These are phyloP conservation scores for Pluvianellus socialis DNA, from an alignment of 2,113 vertebrate species.

Conservation along the genomic window DNA sequence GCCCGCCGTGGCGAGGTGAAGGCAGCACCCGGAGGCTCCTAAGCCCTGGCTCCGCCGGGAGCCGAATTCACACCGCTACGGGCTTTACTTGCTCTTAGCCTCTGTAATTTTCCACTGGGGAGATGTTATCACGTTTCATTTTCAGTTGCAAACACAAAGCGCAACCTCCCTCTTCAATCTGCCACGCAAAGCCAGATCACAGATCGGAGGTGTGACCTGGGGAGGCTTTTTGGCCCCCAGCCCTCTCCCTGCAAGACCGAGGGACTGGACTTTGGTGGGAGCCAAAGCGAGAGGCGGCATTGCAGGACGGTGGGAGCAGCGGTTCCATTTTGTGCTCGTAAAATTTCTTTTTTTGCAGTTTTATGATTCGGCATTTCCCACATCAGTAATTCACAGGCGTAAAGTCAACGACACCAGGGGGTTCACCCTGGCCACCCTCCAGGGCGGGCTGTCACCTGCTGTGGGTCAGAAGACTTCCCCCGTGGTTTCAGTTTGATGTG, in stretches of 20 bases:
- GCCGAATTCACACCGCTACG: background rate
- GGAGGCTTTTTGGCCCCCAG: background rate
- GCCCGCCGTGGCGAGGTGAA: background rate
- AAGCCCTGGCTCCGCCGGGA: background rate
- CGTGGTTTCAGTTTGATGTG: background rate
- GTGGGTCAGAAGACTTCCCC: background rate
- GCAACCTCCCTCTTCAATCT: background rate
- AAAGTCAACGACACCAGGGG: background rate
- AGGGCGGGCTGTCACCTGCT: background rate
- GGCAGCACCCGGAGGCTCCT: background rate
- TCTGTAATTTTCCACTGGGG: conserved; percentile 61
- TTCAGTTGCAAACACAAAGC: conserved; percentile 30
- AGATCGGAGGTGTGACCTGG: background rate
- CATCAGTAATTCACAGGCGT: background rate
- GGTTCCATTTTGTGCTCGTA: background rate
- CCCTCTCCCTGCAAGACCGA: background rate
- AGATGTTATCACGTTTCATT: conserved; percentile 47
- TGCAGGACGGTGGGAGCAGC: background rate
- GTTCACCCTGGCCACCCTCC: background rate
- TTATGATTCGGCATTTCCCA: background rate
- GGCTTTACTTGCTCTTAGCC: background rate
- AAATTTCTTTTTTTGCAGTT: background rate
- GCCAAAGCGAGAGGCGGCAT: background rate
- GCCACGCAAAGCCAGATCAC: background rate
- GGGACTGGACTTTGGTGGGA: background rate